Percentiles rank a stretch among this genome's conserved stretches.
Evolutionary conservation across 2,113 vertebrate genomes (phyloP).

Genomic region (Paramormyrops kingsleyae): DNA sequence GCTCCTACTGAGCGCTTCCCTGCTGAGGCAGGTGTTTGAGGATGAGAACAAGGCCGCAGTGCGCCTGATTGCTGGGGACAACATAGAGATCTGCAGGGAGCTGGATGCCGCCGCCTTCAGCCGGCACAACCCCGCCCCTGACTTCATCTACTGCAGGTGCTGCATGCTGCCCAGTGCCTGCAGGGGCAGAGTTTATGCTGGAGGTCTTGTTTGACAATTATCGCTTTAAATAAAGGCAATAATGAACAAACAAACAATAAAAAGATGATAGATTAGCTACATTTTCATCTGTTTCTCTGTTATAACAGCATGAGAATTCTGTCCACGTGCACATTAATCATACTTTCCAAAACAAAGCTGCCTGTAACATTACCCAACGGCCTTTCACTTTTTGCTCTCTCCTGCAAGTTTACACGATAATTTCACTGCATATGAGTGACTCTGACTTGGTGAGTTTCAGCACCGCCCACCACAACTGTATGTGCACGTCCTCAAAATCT

Average conservation of each 20-base stretch:
- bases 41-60: constrained; percentile 89
- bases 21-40: constrained; percentile 91
- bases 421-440: background rate
- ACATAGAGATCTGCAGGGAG: constrained; percentile 94
- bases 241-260: background rate
- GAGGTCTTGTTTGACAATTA: background rate
- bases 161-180: background rate
- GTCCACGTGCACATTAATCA: background rate
- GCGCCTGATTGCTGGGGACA: constrained; percentile 86
- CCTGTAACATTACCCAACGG: background rate
- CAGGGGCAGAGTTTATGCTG: background rate
- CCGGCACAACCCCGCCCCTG: constrained; percentile 92
- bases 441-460: background rate
- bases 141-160: constrained; percentile 95
- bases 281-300: background rate
- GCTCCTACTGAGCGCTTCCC: constrained; percentile 87
- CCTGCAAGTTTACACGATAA: background rate
- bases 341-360: background rate
- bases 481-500: background rate
- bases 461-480: background rate
- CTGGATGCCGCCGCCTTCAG: constrained; percentile 90
- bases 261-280: background rate
- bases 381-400: background rate
- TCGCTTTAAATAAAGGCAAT: background rate
- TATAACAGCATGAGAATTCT: background rate